These are phyloP conservation scores for Oryzias melastigma DNA, from an alignment of 2,113 vertebrate genomes.

Conservation along the genomic window DNA sequence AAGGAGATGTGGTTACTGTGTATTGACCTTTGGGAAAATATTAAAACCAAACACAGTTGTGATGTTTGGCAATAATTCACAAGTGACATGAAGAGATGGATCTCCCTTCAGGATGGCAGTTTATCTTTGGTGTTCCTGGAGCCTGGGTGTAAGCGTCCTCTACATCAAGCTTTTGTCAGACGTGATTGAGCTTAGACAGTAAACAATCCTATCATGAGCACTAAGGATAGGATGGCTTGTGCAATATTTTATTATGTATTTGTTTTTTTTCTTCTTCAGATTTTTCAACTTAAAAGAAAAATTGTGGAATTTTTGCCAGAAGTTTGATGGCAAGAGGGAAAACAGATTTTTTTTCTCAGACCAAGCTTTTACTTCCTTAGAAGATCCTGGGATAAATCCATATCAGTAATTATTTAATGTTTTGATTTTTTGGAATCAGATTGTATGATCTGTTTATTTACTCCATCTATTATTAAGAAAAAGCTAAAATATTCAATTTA, in stretches of 20 bases:
- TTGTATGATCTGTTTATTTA: too few species aligned
- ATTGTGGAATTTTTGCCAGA: too few species aligned
- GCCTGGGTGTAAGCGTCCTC: constrained; percentile 48
- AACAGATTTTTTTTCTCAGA: too few species aligned
- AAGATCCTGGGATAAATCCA: background rate
- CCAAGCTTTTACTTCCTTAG: background rate
- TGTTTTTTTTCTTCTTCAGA: background rate
- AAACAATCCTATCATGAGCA: constrained; percentile 39
- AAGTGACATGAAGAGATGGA: constrained; percentile 68
- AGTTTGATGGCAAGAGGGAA: too few species aligned
- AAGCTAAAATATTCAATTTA: too few species aligned
- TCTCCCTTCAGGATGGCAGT: constrained; percentile 69
- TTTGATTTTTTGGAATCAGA: too few species aligned
- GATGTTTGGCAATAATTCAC: constrained; percentile 64
- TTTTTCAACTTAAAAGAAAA: constrained; percentile 5
- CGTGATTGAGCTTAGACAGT: constrained; percentile 68
- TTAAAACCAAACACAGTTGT: constrained; percentile 66
- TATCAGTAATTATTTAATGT: too few species aligned
- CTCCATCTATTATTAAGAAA: too few species aligned
- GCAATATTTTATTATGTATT: constrained; percentile 3
- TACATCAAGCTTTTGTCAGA: constrained; percentile 72
- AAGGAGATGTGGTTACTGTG: constrained; percentile 49
- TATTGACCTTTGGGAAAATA: constrained; percentile 66
- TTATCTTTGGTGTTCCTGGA: constrained; percentile 65
- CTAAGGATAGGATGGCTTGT: constrained; percentile 31